phyloP scores from a whole-genome alignment of 2,797 vertebrate species.

The Urocyon cinereoargenteus region DNA sequence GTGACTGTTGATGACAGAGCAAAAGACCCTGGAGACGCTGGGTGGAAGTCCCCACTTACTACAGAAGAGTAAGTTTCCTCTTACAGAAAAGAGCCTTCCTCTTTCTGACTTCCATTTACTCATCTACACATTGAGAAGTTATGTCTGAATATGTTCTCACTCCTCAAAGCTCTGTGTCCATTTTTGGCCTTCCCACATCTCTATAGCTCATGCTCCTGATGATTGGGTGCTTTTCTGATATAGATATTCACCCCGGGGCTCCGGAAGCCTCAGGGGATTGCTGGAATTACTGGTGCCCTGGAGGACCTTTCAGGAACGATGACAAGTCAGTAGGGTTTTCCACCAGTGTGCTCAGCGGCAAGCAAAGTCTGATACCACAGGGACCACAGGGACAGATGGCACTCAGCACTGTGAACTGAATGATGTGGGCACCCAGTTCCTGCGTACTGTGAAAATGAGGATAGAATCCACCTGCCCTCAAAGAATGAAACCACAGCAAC shows the following conservation, averaged over 20 bases:
- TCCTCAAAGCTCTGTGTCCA: fast-evolving
- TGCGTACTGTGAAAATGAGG: background rate
- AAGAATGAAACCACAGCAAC: background rate
- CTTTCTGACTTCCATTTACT: background rate
- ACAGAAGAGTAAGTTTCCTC: no score
- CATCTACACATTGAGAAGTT: background rate
- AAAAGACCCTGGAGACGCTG: background rate
- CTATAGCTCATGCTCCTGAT: background rate
- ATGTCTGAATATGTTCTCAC: background rate
- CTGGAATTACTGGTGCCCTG: background rate
- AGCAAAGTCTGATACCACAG: background rate
- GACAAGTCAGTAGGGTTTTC: background rate
- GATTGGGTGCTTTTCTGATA: background rate
- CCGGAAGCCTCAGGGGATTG: background rate
- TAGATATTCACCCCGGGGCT: background rate
- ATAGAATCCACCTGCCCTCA: background rate
- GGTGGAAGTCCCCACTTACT: background rate
- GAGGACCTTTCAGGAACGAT: background rate
- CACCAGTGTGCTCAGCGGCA: background rate
- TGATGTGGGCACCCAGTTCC: background rate
- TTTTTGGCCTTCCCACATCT: fast-evolving
- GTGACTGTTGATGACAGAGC: background rate
- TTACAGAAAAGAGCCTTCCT: background rate
- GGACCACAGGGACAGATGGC: background rate
- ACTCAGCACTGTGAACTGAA: background rate